Evolutionary conservation across 37 sponge, comb jelly and placozoan species (phyloP).

Genomic region (Beroe ovata): DNA sequence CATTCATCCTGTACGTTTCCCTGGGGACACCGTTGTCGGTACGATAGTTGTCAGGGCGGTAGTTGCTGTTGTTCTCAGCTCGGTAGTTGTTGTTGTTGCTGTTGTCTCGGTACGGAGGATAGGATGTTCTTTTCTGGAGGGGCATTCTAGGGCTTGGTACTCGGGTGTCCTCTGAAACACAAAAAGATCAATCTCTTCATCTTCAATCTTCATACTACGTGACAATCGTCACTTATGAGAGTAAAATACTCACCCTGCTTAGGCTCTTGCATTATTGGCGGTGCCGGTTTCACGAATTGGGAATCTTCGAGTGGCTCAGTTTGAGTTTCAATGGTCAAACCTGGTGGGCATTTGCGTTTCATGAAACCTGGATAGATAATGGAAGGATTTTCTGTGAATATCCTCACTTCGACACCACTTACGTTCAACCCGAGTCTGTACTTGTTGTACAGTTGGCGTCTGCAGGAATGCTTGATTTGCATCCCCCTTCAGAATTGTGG

Average conservation of each 20-base stretch:
- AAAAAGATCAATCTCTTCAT: no score
- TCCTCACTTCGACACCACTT: no score
- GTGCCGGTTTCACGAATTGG: conserved; percentile 19
- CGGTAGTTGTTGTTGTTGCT: neutral
- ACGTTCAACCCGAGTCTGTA: neutral
- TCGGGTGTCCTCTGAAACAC: neutral
- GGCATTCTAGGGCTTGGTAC: conserved; percentile 9
- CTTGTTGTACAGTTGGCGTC: neutral
- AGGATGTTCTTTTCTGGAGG: neutral
- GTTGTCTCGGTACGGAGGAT: neutral
- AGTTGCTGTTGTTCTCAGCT: neutral
- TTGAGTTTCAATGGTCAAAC: conserved; percentile 32
- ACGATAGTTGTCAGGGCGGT: neutral
- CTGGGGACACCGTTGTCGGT: neutral
- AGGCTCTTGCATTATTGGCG: conserved; percentile 3
- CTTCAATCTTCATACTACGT: no score
- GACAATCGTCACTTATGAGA: no score
- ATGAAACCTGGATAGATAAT: no score
- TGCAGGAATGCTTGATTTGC: neutral
- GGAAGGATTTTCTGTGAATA: no score
- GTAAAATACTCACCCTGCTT: neutral
- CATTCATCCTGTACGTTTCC: neutral
- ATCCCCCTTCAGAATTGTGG: neutral
- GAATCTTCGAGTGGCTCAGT: conserved; percentile 21
- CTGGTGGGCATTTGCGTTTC: no score